A percentile compares a stretch with the other conserved stretches of the same genome.
Evolutionary conservation across 1,140 invertebrate species (phyloP).

Genomic region (Aleiodes sp.): DNA sequence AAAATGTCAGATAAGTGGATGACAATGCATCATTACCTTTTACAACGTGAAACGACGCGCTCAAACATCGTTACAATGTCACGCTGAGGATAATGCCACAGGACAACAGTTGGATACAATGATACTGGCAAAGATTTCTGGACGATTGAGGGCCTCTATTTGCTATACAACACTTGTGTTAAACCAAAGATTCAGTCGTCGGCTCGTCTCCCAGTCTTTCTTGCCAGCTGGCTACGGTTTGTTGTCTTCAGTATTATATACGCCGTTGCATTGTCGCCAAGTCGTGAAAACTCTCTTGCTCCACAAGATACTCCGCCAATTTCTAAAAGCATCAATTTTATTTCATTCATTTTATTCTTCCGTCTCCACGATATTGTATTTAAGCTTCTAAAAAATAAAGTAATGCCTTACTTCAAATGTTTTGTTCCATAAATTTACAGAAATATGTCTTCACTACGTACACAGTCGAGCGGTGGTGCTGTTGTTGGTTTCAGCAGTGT

Average conservation of each 20-base stretch:
- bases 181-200: conserved; percentile 9
- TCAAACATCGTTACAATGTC: not conserved
- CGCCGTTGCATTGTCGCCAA: not conserved
- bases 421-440: not conserved
- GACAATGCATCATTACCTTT: too few species aligned
- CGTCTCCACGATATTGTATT: not conserved
- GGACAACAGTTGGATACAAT: conserved; percentile 3
- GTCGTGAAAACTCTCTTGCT: not conserved
- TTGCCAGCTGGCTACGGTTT: conserved; percentile 7
- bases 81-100: not conserved
- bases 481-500: conserved; percentile 56
- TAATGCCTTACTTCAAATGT: not conserved
- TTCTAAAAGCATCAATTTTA: not conserved
- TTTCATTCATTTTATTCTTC: not conserved
- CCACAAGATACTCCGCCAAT: not conserved
- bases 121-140: not conserved
- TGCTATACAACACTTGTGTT: not conserved
- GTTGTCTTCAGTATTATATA: not conserved
- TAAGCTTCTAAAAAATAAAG: not conserved
- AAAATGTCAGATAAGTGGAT: too few species aligned
- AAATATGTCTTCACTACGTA: conserved; percentile 56
- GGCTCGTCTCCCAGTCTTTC: not conserved
- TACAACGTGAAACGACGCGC: too few species aligned
- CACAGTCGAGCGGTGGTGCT: conserved; percentile 51
- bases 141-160: not conserved